Evolutionary conservation across 2,113 vertebrate genomes (phyloP).

Genomic region (Pardalotus punctatus): DNA sequence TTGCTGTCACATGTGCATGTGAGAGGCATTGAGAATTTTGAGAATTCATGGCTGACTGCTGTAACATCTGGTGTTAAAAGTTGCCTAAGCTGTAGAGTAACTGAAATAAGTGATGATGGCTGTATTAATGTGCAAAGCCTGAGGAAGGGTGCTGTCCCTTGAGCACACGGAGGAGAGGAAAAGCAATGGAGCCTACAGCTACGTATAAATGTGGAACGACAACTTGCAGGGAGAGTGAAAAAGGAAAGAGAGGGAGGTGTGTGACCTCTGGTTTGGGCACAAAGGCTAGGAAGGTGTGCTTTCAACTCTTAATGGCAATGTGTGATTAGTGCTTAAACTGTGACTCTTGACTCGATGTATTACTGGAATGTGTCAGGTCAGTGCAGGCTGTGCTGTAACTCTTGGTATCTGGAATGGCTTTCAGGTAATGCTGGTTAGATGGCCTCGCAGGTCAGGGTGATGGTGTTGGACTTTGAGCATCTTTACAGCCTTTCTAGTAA

Average conservation of each 20-base stretch:
- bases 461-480: neutral
- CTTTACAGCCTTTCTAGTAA: neutral
- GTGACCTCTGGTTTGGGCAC: neutral
- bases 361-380: neutral
- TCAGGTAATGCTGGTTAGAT: neutral
- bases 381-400: neutral
- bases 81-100: neutral
- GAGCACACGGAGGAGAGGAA: neutral
- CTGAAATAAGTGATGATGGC: neutral
- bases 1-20: neutral
- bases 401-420: neutral
- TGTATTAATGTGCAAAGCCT: neutral
- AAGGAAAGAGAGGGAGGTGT: neutral
- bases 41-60: neutral
- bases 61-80: neutral
- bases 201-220: rapidly evolving
- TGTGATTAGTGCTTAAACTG: neutral
- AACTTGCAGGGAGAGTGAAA: neutral
- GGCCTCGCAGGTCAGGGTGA: neutral
- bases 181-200: neutral
- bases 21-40: neutral
- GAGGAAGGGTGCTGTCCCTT: neutral
- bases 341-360: neutral
- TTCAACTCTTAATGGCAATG: neutral
- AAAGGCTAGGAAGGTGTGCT: neutral